Evolutionary conservation across 1,140 invertebrate species (phyloP), one percentile per base, ranked within the genome.

Genomic region (Oscheius sp.): DNA sequence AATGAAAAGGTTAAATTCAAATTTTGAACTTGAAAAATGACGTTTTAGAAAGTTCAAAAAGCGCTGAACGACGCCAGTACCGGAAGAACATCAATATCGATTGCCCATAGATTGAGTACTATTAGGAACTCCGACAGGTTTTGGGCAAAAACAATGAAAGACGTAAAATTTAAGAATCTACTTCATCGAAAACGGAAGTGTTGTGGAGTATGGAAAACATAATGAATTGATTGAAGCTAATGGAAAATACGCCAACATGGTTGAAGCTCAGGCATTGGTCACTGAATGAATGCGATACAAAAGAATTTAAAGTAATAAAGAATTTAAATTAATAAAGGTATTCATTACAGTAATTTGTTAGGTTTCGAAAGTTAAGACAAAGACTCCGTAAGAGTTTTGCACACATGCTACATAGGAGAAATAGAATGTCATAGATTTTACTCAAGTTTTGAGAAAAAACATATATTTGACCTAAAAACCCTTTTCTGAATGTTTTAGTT

Each of bases 181-280:
- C 29, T 29, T 62, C 23, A 62, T 62, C 3, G 59, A 62, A 18
- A 35, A 62, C n/a, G 59, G 59, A 29, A 26, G 59, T 13, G 59
- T 62, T 32, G 29, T 62, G 10, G 59, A 62, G 34, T 35, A 62
- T 18, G 59, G 59, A 29, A 62, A 7, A 18, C 59, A 62, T 63
- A 31, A 63, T 18, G 59, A 63, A 32, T 31, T 63, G 34, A 63
- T 63, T 18, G 64, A 67, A 29, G 36, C 45, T n/a, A 38, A 67
- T 15, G 64, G 64, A 0, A 67, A 67, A 58, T 67, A 67, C 34
- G 64, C 64, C 34, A 29, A 18, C 15, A 18, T 67, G 28, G 64
- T 67, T 0, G 61, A 63, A 0, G 0, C 61, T 0, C 61, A 63
- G 31, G 61, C 49, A 7, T 23, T 55, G 7, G 15, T 20, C 15